phyloP scores from a whole-genome alignment of 1,140 invertebrate species.

The Himalopsyche phryganea region DNA sequence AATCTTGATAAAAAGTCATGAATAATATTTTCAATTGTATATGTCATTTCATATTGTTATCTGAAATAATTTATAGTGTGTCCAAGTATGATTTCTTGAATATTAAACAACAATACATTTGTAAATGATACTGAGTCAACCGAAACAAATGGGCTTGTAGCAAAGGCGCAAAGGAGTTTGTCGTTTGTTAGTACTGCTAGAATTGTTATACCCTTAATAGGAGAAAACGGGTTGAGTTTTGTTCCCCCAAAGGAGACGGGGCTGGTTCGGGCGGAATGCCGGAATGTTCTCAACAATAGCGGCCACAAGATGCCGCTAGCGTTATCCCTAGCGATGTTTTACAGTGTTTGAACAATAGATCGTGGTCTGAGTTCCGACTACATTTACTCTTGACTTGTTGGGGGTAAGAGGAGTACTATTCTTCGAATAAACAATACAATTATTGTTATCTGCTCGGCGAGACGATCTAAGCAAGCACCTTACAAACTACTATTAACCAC shows the following conservation, averaged over 20 bases:
- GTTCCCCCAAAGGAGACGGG: neutral
- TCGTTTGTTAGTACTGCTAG: constrained; percentile 3
- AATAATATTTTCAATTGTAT: no score
- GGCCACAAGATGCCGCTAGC: constrained; percentile 12
- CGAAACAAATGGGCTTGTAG: neutral
- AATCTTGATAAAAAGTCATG: no score
- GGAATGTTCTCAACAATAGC: constrained; percentile 17
- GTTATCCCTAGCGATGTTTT: constrained; percentile 2
- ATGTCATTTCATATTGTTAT: no score
- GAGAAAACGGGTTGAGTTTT: neutral
- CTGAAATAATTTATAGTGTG: no score
- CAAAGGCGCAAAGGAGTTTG: neutral
- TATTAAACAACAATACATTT: no score
- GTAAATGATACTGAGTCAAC: neutral
- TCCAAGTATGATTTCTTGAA: no score
- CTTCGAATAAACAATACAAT: constrained; percentile 17
- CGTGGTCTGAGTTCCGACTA: neutral
- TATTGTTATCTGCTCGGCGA: neutral
- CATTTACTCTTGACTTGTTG: neutral
- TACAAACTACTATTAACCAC: no score
- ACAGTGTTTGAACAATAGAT: constrained; percentile 18
- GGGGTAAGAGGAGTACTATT: constrained; percentile 12
- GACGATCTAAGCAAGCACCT: no score
- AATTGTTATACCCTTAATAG: constrained; percentile 1
- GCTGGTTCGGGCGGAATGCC: neutral